These are phyloP conservation scores for Gila robusta DNA, from an alignment of 2,797 vertebrate species.

Conservation along the genomic window DNA sequence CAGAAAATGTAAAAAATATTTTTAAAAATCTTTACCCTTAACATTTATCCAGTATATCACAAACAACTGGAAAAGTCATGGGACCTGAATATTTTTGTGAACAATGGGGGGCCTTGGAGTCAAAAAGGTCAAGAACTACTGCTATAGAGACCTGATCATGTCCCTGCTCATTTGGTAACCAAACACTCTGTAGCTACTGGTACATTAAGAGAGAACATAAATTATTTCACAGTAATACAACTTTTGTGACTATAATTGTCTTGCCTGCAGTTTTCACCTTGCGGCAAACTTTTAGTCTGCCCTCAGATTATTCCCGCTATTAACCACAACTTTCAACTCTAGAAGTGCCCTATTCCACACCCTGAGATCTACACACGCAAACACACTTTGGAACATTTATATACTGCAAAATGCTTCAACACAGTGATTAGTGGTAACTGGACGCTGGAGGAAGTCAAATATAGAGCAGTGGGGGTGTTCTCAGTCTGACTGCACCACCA, in stretches of 20 bases:
- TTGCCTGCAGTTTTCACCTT: slow-evolving; percentile 6
- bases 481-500: slow-evolving; percentile 13
- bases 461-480: slow-evolving; percentile 15
- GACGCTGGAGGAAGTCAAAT: slow-evolving; percentile 45
- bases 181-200: neutral
- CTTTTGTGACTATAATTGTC: neutral
- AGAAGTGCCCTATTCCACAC: slow-evolving; percentile 15
- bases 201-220: neutral
- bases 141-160: neutral
- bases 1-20: neutral
- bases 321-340: slow-evolving; percentile 45
- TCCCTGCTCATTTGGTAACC: neutral
- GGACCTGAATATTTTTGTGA: neutral
- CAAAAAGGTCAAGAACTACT: neutral
- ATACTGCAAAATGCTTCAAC: slow-evolving; percentile 42
- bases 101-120: neutral
- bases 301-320: slow-evolving; percentile 22
- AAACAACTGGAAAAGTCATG: neutral
- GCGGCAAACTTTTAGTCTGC: slow-evolving; percentile 19
- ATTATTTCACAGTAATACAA: too few species aligned
- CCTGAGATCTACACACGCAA: slow-evolving; percentile 21
- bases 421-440: slow-evolving; percentile 51
- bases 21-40: neutral
- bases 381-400: slow-evolving; percentile 54
- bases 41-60: neutral